Evolutionary conservation across 1,140 invertebrate species (phyloP).

Genomic region (Homarus americanus): DNA sequence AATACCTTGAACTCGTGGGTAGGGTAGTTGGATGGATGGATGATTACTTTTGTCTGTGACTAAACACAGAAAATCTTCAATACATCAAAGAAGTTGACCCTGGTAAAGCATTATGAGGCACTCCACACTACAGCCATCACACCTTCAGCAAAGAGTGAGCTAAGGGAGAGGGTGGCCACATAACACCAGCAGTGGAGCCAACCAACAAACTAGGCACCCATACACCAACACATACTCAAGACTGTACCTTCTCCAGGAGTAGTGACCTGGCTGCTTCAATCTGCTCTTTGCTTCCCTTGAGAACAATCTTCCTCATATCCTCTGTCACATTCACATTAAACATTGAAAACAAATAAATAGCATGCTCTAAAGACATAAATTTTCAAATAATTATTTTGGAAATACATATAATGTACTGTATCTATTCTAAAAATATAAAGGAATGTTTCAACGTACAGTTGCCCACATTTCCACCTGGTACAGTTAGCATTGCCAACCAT

Average conservation of each 20-base stretch:
- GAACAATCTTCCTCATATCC: constrained; percentile 78
- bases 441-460: too few species aligned
- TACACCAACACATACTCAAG: neutral
- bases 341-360: constrained; percentile 21
- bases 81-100: neutral
- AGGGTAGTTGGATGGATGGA: too few species aligned
- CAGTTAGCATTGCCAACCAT: too few species aligned
- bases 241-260: constrained; percentile 81
- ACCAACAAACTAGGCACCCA: neutral
- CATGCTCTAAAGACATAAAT: constrained; percentile 39
- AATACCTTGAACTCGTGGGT: too few species aligned
- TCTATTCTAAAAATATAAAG: too few species aligned
- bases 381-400: neutral
- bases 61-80: neutral
- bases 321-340: constrained; percentile 59
- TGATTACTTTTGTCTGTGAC: too few species aligned
- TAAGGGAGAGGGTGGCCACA: neutral
- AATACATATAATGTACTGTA: neutral
- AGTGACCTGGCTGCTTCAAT: constrained; percentile 82
- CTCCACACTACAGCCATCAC: neutral
- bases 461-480: too few species aligned
- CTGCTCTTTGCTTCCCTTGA: constrained; percentile 82
- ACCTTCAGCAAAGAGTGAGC: neutral
- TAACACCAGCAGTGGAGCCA: neutral
- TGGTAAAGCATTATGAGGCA: neutral